Base-by-base conservation (phyloP, 2,113 vertebrate species). In the Phalacrocorax pelagicus region DNA sequence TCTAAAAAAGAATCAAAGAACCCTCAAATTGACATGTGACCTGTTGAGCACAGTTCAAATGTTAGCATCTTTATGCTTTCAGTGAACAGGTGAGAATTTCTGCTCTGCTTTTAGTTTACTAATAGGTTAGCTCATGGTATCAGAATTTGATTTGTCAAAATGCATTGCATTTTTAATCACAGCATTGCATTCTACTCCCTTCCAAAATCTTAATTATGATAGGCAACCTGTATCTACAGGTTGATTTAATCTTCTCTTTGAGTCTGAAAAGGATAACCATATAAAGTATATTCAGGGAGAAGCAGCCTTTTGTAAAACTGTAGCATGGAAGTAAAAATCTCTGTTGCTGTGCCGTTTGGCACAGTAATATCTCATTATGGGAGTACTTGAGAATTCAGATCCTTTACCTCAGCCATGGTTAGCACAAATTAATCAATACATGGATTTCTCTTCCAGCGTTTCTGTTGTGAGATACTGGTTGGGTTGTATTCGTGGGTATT, bases 211-310 rank as follows among this genome's bases (percentile, higher is more conserved):
- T 74, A 81, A 55, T 62, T 81, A 30, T 7, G 29, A 21, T 38
- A 47, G 0, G 0, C 5, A 5, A 58, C 23, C 54, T 62, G 3
- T 46, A 29, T 47, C 40, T 72, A 22, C 16, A 55, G 18, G n/a
- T 58, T 82, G 18, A 54, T 85, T 70, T 90, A 42, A 47, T 81
- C 4, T 73, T 90, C 51, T 63, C 36, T 70, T 54, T 79, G 20
- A 67, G 7, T 90, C 30, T 66, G 67, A 52, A 94, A 70, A 74
- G 20, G 11, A 27, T 81, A 78, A 66, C 32, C 38, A 86, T 63
- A 34, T 24, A n/a, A 73, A 74, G 19, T 34, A 4, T 61, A 26
- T 59, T 82, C 20, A 42, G 34, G 29, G 42, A 80, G n/a, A 80
- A 70, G 63, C 36, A 88, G 62, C 12, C 29, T 82, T 81, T 66